Evolutionary conservation across 2,113 vertebrate genomes (phyloP), one percentile per base, ranked within the genome.

Genomic region (Crotophaga sulcirostris): DNA sequence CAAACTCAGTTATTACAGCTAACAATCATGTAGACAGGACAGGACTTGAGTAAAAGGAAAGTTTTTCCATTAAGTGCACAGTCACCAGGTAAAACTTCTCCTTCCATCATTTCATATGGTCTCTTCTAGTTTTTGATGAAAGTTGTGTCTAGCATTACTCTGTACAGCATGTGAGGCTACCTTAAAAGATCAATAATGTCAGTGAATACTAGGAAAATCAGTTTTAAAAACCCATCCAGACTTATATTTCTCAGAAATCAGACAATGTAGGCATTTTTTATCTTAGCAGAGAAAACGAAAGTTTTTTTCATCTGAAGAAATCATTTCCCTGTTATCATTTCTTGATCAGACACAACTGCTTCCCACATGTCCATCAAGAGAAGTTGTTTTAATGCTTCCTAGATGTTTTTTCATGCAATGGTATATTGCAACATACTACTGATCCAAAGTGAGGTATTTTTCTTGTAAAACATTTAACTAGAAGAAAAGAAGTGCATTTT

Each of bases 161-260:
- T 78, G 26, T 63, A 44, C 16, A 83, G 36, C 9, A 40, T 9
- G 26, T 58, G 47, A 91, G 26, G 28, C 68, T 86, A 70, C 90
- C 88, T 59, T 64, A 90, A 93, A 86, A 54, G 52, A 93, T 93
- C 93, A 94, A 34, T 91, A 91, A 86, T 34, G 92, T 86, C 78
- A 86, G 75, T 21, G 44, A 94, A 70, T 23, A 63, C 64, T 70
- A 74, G 83, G 26, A 86, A 94, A 92, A 95, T 91, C 34, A 81
- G 64, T 93, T 93, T 90, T 83, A 96, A 90, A 85, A 94, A 77
- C 64, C 75, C 56, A 86, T 94, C 72, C 73, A 92, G 76, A 64
- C 56, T 76, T 76, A 54, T 69, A 92, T 73, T 96, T 93, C 87
- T 95, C 80, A 73, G 87, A 54, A 95, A 76, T 28, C 52, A 73